These are phyloP conservation scores for Irena cyanogastra DNA, from an alignment of 2,113 vertebrate species.

Conservation along the genomic window DNA sequence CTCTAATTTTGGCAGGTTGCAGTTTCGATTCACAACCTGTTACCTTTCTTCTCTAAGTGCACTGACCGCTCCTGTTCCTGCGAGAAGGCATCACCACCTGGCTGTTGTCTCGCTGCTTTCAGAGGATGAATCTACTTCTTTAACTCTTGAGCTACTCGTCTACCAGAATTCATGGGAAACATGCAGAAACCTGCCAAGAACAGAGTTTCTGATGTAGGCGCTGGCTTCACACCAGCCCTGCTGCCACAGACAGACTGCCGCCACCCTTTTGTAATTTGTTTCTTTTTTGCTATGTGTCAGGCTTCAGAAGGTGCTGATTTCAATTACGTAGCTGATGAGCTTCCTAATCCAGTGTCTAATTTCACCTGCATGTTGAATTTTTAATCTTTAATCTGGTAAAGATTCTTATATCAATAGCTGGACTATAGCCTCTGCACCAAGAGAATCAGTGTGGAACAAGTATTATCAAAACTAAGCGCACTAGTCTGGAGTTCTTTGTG, in stretches of 20 bases:
- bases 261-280: background rate
- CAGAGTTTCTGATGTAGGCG: background rate
- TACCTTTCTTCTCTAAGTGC: background rate
- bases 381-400: conserved; percentile 17
- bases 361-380: conserved; percentile 27
- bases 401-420: background rate
- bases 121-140: background rate
- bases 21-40: background rate
- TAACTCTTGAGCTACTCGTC: background rate
- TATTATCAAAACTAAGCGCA: background rate
- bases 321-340: background rate
- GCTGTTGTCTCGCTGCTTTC: background rate
- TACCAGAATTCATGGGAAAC: background rate
- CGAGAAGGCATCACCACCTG: rapidly evolving
- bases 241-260: conserved; percentile 38
- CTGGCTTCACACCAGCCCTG: background rate
- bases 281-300: background rate
- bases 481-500: background rate
- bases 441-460: background rate
- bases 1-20: background rate
- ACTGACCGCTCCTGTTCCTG: background rate
- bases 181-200: conserved; percentile 10
- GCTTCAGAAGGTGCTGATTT: background rate
- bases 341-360: conserved; percentile 16
- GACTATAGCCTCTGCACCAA: background rate